phyloP scores from a whole-genome alignment of 2,113 vertebrate genomes.

The Ctenodactylus gundi region DNA sequence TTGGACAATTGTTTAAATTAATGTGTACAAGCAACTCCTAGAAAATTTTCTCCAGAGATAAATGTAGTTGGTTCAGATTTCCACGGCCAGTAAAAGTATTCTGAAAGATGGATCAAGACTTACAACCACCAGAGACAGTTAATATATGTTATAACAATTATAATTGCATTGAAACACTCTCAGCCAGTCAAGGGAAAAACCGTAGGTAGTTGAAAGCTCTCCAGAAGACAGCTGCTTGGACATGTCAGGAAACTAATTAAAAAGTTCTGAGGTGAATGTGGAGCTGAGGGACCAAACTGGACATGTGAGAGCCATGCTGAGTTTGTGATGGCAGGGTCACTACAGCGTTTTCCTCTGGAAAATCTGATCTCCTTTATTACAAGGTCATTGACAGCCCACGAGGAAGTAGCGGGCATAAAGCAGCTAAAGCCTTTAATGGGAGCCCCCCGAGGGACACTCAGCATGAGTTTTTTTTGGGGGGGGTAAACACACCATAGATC shows the following conservation, averaged over 20 bases:
- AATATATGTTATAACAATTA: not conserved
- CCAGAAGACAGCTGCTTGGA: conserved; percentile 60
- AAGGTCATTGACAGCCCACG: conserved; percentile 30
- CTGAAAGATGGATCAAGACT: not conserved
- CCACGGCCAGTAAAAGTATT: not conserved
- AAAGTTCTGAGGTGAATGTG: conserved; percentile 18
- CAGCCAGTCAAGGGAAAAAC: not conserved
- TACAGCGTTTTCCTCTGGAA: not conserved
- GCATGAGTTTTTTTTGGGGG: conserved; percentile 19
- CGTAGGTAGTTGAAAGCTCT: conserved; percentile 11
- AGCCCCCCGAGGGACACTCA: conserved; percentile 34
- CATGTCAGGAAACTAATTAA: conserved; percentile 57
- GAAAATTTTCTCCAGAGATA: not conserved
- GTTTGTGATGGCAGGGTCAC: conserved; percentile 8
- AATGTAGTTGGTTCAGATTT: not conserved
- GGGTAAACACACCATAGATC: conserved; percentile 64
- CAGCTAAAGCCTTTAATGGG: not conserved
- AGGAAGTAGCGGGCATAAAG: not conserved
- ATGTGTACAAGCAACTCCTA: not conserved
- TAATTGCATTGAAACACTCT: not conserved
- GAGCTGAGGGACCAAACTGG: conserved; percentile 13
- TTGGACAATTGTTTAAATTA: conserved; percentile 3
- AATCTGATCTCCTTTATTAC: not conserved
- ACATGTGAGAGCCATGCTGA: conserved; percentile 1
- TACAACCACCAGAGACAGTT: not conserved